Base-by-base conservation (phyloP, 64 coral and sea anemone genomes). In the Catalaphyllia jardinei region DNA sequence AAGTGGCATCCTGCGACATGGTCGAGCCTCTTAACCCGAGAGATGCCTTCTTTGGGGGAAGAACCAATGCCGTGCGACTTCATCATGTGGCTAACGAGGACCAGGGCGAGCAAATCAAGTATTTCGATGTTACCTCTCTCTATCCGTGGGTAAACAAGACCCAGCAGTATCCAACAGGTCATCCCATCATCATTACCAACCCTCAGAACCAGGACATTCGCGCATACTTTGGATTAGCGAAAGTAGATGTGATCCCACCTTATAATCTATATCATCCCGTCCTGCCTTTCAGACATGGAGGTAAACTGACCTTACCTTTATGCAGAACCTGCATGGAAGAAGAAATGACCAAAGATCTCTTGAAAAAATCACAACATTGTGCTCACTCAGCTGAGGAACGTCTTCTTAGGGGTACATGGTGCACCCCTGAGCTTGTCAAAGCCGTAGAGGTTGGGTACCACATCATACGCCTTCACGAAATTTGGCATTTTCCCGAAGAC, bases 21-120 rank as follows among this genome's bases (percentile, higher is more conserved):
- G 13, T 13, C 52, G 52, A 54, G 52, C 8, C 46, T 8, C 65
- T 74, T 0, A 1, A 82, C 2, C 89, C 63, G 49, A 64, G 74
- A 1, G 74, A 89, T 10, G 88, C 88, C 0, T 90, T 90, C 24
- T 90, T 90, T 65, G 89, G 89, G 0, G 89, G 89, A 0, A 63
- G 89, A 0, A 90, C 78, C 15, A 91, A 83, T 17, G 78, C 77
- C n/a, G 14, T 91, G 3, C 29, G 71, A 7, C 30, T 89, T 3
- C 69, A 79, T 25, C 9, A 24, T 8, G 22, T 51, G 3, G n/a
- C 42, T 18, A 3, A 38, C 5, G 19, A 39, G 33, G 33, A 35
- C 33, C 33, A 35, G 10, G 62, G 22, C 6, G 52, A 79, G 14
- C 14, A 24, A 11, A 79, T 89, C 24, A 27, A 17, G 1, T 89